phyloP scores from a whole-genome alignment of 2,888 invertebrate species.

The Balanococcus diminutus region DNA sequence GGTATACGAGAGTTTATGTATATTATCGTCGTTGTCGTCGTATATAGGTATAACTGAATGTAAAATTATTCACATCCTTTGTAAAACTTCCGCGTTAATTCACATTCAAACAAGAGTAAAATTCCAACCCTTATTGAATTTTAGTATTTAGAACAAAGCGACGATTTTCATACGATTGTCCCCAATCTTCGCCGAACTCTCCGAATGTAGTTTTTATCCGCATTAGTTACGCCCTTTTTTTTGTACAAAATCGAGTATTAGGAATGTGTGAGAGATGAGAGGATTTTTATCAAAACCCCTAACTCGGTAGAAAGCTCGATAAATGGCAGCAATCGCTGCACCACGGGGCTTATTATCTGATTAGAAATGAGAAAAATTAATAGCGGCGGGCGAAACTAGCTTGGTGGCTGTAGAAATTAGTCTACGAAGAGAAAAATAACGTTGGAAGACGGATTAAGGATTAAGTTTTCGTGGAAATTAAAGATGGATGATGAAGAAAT shows the following conservation, averaged over 20 bases:
- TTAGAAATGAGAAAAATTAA: conserved; percentile 22
- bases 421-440: background rate
- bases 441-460: conserved; percentile 17
- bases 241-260: background rate
- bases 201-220: conserved; percentile 9
- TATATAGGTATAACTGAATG: background rate
- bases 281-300: background rate
- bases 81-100: conserved; percentile 36
- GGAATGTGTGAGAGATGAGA: background rate
- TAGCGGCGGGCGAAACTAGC: background rate
- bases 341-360: background rate
- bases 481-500: background rate
- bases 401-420: background rate
- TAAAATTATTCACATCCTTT: conserved; percentile 42
- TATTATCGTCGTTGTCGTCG: background rate
- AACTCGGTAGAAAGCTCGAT: background rate
- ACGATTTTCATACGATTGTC: background rate
- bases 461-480: conserved; percentile 21
- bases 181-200: no score
- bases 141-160: conserved; percentile 29
- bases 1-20: background rate
- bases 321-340: background rate
- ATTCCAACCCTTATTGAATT: conserved; percentile 36
- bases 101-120: conserved; percentile 25
- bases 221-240: conserved; percentile 8